Evolutionary conservation across 2,888 invertebrate species (phyloP).

Genomic region (Physocephala rufipes): DNA sequence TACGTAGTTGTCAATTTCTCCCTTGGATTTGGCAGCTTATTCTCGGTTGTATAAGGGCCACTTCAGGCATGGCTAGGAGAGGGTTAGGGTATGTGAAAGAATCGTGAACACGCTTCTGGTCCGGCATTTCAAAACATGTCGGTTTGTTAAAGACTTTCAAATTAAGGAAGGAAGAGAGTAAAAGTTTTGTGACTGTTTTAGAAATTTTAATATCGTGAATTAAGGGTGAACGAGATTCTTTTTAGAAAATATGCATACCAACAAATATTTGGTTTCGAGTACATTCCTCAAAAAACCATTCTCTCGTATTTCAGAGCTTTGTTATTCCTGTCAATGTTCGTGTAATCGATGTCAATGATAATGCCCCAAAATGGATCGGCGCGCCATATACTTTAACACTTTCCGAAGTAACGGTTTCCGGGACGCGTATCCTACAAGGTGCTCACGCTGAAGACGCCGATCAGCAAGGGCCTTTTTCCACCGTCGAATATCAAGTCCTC

Average conservation of each 20-base stretch:
- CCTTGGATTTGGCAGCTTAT: constrained; percentile 38
- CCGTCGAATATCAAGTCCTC: constrained; percentile 82
- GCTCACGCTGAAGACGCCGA: constrained; percentile 84
- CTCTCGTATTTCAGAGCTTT: constrained; percentile 56
- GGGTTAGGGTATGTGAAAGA: no score
- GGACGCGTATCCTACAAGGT: constrained; percentile 79
- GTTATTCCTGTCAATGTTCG: constrained; percentile 68
- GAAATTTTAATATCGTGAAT: no score
- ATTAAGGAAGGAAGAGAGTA: no score
- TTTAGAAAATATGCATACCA: no score
- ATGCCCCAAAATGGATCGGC: constrained; percentile 83
- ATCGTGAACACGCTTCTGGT: no score
- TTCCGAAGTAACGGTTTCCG: constrained; percentile 80
- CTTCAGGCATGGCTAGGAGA: not conserved
- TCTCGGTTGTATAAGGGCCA: not conserved
- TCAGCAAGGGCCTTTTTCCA: constrained; percentile 88
- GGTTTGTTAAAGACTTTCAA: constrained; percentile 49
- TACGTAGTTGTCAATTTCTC: not conserved
- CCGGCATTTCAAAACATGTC: no score
- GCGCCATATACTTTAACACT: constrained; percentile 84
- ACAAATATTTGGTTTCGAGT: no score
- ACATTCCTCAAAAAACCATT: no score
- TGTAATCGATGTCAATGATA: constrained; percentile 92
- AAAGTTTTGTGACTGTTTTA: no score
- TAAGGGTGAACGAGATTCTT: no score